Conservation (phyloP, 2,888 invertebrate genomes). For the Meloe dianella region DNA sequence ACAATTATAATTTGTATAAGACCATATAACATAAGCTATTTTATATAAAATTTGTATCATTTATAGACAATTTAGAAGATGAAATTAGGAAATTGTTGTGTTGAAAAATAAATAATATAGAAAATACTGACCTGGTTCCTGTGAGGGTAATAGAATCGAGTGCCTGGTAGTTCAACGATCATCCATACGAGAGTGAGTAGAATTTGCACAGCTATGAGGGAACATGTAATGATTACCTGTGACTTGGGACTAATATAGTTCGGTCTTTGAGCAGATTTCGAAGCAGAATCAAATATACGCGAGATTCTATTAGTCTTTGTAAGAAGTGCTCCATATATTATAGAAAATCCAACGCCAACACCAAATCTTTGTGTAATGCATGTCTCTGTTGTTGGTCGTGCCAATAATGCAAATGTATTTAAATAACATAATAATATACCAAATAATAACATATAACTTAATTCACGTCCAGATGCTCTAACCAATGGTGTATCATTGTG, state of each 20-base stretch:
- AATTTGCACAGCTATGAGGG: slow-evolving; percentile 64
- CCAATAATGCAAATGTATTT: slow-evolving; percentile 68
- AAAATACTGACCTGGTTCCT: slow-evolving; percentile 56
- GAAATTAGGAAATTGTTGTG: too few relatives aligned
- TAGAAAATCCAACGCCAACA: slow-evolving; percentile 70
- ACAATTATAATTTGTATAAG: background rate
- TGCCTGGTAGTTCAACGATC: slow-evolving; percentile 70
- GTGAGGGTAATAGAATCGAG: slow-evolving; percentile 64
- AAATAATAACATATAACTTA: slow-evolving; percentile 68
- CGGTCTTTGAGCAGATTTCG: slow-evolving; percentile 67
- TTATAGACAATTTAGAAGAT: too few relatives aligned
- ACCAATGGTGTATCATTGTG: slow-evolving; percentile 73
- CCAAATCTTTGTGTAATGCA: slow-evolving; percentile 70
- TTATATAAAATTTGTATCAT: too few relatives aligned
- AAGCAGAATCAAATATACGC: slow-evolving; percentile 69
- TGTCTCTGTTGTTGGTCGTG: slow-evolving; percentile 63
- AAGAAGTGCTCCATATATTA: slow-evolving; percentile 69
- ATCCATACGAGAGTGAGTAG: slow-evolving; percentile 70
- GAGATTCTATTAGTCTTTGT: slow-evolving; percentile 72
- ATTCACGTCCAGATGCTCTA: slow-evolving; percentile 67
- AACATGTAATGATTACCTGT: slow-evolving; percentile 66
- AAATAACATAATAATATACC: slow-evolving; percentile 69
- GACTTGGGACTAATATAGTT: slow-evolving; percentile 71
- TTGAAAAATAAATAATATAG: too few relatives aligned
- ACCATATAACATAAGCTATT: background rate